Evolutionary conservation across 2,888 invertebrate genomes (phyloP), one percentile per base, ranked within the genome.

Genomic region (Branchipolynoe longqiensis): DNA sequence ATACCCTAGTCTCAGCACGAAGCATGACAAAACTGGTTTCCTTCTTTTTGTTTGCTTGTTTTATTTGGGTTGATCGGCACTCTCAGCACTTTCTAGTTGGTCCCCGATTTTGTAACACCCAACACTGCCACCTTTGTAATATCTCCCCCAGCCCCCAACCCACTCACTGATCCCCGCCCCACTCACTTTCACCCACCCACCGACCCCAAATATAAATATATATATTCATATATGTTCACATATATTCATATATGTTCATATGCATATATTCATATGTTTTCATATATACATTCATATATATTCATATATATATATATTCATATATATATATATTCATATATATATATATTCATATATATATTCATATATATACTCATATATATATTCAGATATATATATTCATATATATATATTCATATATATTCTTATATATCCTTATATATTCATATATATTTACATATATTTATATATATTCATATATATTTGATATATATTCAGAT

Each of bases 341-440:
- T 62, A 14, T 62, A 62, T 62, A 62, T 69, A 69, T 28, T 12
- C 31, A n/a, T 62, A n/a, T 69, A 2, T 69, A 69, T 2, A 69
- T 18, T 28, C 36, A 69, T 28, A 69, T 69, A 25, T 1, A 69
- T 12, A 28, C 12, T 12, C 25, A 56, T 28, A 69, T 69, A 25
- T 1, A 69, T 12, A 28, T 14, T 12, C 25, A 56, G n/a, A 56
- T 56, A 74, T 74, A 74, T 74, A 74, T 36, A 74, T 74, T 38
- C 40, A 74, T 74, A 38, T 74, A 74, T 74, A 74, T 74, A 38
- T 38, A 38, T 38, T 25, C 28, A 74, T 74, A 74, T 74, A 74
- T 36, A 74, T 74, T 38, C 40, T 38, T 74, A 38, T 74, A 74
- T 74, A 74, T 74, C 6, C 8, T 8, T 38, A 64, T 2, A 74